Base-by-base conservation (phyloP, 92 coral and sea anemone species). In the Micromussa lordhowensis region DNA sequence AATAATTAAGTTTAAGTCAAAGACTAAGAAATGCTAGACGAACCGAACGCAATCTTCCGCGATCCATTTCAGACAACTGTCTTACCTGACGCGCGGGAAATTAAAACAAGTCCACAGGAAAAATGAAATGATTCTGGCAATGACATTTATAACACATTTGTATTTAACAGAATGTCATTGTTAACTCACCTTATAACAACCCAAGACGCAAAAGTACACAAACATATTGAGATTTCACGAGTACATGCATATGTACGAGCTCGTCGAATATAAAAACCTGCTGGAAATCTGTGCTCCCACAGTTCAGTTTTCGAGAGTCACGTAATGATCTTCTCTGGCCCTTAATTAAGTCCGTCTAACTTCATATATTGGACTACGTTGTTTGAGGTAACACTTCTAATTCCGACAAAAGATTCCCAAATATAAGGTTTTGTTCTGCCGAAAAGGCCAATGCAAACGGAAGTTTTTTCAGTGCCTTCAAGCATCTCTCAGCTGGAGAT, bases 401-500 rank as follows among this genome's bases (percentile, higher is more conserved):
- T 36, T 73, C 53, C 53, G 5, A 35, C 14, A 36, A 35, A 73
- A 32, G 26, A 6, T 73, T 19, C 21, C n/a, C n/a, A 73, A 38
- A 17, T 35, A 73, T 15, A 72, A 24, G 1, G 0, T 18, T 19
- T 12, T 34, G 38, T 73, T 34, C 51, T 19, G 26, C 78, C 21
- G 15, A 2, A 19, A 73, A 22, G 12, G 44, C 5, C 77, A 17
- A 34, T 73, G 7, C 32, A 66, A 28, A 66, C 12, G 34, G 29
- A 66, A 66, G 10, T 44, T 26, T 26, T 66, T 28, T 26, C 49
- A 36, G 78, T 49, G 78, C 22, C 49, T 73, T 73, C 49, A 38
- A 73, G 78, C 78, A 12, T 38, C 34, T 73, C 78, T 73, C 78
- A 73, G 53, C 13, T 73, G 78, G 78, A 19, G 38, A 34, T 73